A percentile compares a stretch with the other conserved stretches of the same genome.
Conservation (phyloP, 2,113 vertebrate species). For the Mixornis gularis region DNA sequence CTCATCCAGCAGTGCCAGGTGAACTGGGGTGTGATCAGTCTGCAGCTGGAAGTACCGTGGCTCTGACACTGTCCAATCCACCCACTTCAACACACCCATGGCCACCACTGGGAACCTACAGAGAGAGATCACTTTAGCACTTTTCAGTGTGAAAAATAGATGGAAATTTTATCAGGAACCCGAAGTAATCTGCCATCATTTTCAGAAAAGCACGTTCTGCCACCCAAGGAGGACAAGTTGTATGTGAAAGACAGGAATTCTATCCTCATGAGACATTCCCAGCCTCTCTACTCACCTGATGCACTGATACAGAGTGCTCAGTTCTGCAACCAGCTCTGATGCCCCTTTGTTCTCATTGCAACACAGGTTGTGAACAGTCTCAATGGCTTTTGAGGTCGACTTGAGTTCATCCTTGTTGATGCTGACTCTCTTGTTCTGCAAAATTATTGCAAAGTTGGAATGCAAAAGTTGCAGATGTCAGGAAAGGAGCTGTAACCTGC, state of each 20-base stretch:
- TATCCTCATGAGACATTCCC: background rate
- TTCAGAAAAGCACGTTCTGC: background rate
- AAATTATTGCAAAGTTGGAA: background rate
- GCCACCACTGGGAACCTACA: conserved; percentile 94
- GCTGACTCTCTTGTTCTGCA: conserved; percentile 93
- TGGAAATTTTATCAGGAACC: background rate
- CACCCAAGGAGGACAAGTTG: background rate
- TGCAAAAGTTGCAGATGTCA: background rate
- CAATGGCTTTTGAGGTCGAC: conserved; percentile 93
- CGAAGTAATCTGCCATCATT: background rate
- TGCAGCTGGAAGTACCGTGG: conserved; percentile 97
- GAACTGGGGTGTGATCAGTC: conserved; percentile 95
- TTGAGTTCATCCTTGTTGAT: conserved; percentile 98
- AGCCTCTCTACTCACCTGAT: conserved; percentile 67
- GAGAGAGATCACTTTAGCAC: background rate
- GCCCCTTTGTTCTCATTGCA: conserved; percentile 99
- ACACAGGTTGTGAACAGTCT: conserved; percentile 93
- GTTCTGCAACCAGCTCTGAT: conserved; percentile 92
- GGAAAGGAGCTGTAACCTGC: background rate
- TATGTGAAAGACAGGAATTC: background rate
- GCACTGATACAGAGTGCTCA: conserved; percentile 94
- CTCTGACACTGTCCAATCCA: conserved; percentile 98
- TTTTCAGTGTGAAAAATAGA: background rate
- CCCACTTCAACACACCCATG: conserved; percentile 97
- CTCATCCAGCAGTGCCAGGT: conserved; percentile 93